Conservation (phyloP, 2,113 vertebrate genomes). For the Istiophorus platypterus region DNA sequence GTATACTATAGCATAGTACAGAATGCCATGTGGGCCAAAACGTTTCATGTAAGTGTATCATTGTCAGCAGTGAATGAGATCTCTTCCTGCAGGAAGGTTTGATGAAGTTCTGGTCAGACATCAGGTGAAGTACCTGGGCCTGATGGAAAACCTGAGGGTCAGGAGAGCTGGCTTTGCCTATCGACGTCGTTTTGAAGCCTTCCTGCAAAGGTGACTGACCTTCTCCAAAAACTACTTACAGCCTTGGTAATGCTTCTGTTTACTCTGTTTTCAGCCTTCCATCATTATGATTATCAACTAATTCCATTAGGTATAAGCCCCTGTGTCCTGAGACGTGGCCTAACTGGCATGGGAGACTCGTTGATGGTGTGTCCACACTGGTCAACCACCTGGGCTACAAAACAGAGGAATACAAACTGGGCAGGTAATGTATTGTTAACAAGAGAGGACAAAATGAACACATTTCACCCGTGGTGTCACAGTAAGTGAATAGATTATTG, state of each 20-base stretch:
- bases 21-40: background rate
- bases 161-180: conserved; percentile 97
- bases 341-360: conserved; percentile 89
- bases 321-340: conserved; percentile 98
- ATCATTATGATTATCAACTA: background rate
- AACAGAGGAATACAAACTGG: conserved; percentile 97
- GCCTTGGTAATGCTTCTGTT: background rate
- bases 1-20: background rate
- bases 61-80: background rate
- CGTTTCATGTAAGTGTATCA: background rate
- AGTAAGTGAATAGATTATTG: background rate
- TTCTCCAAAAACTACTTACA: background rate
- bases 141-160: conserved; percentile 97
- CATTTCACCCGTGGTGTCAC: background rate
- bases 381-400: conserved; percentile 95
- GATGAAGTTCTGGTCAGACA: conserved; percentile 96
- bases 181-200: conserved; percentile 92
- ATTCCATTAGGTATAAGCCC: conserved; percentile 90
- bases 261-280: background rate
- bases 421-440: conserved; percentile 84
- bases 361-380: conserved; percentile 91
- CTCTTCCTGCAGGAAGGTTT: conserved; percentile 87
- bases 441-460: too few species aligned
- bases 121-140: conserved; percentile 97
- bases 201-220: conserved; percentile 89